Conservation (phyloP, 2,888 invertebrate genomes). For the Agrilus biguttatus region DNA sequence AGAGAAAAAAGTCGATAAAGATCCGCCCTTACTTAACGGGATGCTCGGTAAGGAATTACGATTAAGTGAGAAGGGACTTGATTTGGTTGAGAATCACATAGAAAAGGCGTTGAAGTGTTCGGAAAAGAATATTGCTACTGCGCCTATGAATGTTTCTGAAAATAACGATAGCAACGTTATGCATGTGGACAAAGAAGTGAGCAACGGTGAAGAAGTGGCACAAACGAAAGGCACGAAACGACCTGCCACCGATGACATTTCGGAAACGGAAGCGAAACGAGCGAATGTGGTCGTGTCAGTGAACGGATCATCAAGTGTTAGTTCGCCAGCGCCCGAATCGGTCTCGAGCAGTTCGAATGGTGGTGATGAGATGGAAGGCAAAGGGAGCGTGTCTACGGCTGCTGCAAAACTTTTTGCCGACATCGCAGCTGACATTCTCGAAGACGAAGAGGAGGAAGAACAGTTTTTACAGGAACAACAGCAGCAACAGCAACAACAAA, state of each 20-base stretch:
- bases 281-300: conserved; percentile 18
- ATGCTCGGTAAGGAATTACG: conserved; percentile 39
- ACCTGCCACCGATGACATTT: conserved; percentile 26
- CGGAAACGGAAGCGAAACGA: conserved; percentile 33
- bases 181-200: conserved; percentile 9
- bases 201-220: conserved; percentile 15
- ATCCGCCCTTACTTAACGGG: conserved; percentile 42
- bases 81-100: conserved; percentile 44
- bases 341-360: conserved; percentile 33
- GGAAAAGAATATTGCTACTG: conserved; percentile 13
- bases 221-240: conserved; percentile 28
- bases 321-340: conserved; percentile 34
- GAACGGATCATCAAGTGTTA: conserved; percentile 23
- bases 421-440: conserved; percentile 68
- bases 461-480: conserved; percentile 27
- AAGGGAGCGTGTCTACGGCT: conserved; percentile 59
- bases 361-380: conserved; percentile 26
- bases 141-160: conserved; percentile 8
- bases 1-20: conserved; percentile 58
- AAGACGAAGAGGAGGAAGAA: conserved; percentile 55
- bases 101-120: conserved; percentile 31
- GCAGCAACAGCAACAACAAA: conserved; percentile 5
- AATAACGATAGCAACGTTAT: conserved; percentile 6
- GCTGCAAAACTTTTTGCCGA: conserved; percentile 78
- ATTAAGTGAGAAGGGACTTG: conserved; percentile 43